phyloP scores from a whole-genome alignment of 2,888 invertebrate genomes.

The Portevinia maculata region DNA sequence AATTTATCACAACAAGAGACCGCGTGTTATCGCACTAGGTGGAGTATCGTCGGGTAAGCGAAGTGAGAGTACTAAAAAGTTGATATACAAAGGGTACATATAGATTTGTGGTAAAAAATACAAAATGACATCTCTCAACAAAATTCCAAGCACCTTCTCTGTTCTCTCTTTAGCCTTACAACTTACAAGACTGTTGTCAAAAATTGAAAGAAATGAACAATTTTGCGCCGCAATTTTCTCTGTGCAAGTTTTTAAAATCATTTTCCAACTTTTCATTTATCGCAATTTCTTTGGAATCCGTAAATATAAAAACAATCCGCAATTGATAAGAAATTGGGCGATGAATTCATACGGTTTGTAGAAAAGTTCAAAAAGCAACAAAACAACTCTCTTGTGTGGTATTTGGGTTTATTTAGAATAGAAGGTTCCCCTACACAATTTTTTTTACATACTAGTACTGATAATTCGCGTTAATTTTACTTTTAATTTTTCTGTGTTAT shows the following conservation, averaged over 20 bases:
- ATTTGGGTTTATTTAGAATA: slow-evolving; percentile 64
- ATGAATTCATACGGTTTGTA: slow-evolving; percentile 75
- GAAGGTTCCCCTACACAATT: slow-evolving; percentile 42
- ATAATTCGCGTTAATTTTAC: slow-evolving; percentile 57
- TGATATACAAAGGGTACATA: too few relatives aligned
- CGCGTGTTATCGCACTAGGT: too few relatives aligned
- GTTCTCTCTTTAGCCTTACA: too few relatives aligned
- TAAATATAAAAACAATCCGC: slow-evolving; percentile 23
- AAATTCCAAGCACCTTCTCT: slow-evolving; percentile 3
- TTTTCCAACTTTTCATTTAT: slow-evolving; percentile 3
- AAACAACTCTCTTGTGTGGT: slow-evolving; percentile 69
- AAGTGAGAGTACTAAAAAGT: too few relatives aligned
- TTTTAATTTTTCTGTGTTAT: slow-evolving; percentile 50
- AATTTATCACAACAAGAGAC: too few relatives aligned
- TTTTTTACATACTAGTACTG: slow-evolving; percentile 19
- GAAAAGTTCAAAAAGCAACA: slow-evolving; percentile 55
- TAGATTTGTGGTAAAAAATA: too few relatives aligned
- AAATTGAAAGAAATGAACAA: background rate
- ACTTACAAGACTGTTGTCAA: slow-evolving; percentile 1
- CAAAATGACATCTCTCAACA: too few relatives aligned
- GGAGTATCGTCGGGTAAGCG: too few relatives aligned
- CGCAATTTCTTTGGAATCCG: slow-evolving; percentile 5
- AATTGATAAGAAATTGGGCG: slow-evolving; percentile 67
- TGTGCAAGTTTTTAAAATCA: slow-evolving; percentile 1
- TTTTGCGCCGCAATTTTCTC: slow-evolving; percentile 17